phyloP scores from a whole-genome alignment of 2,113 vertebrate genomes.

The Diadophis punctatus region DNA sequence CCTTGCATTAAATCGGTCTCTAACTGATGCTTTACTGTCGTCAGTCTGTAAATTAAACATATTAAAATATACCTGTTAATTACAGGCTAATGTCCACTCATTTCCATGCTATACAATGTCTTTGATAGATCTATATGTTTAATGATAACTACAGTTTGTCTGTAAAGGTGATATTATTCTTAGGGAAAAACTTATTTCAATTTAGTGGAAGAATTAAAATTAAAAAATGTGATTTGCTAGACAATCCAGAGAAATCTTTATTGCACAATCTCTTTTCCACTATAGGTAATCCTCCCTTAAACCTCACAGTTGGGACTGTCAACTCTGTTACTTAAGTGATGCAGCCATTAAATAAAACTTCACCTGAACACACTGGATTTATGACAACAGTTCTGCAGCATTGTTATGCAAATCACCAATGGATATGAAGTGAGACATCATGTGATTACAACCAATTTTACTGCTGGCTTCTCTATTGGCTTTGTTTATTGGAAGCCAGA shows the following conservation, averaged over 20 bases:
- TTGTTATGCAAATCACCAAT: background rate
- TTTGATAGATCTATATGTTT: background rate
- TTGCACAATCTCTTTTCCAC: background rate
- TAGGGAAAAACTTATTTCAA: background rate
- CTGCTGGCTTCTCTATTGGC: background rate
- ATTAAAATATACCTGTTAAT: background rate
- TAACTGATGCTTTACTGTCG: slow-evolving; percentile 94
- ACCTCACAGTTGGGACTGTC: background rate
- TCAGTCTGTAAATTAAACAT: slow-evolving; percentile 77
- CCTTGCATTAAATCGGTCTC: slow-evolving; percentile 94
- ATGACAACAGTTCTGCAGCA: background rate
- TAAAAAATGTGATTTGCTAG: background rate
- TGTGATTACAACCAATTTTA: background rate
- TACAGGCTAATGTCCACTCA: background rate
- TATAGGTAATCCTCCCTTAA: background rate
- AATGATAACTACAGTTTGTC: background rate
- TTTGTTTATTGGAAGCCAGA: background rate
- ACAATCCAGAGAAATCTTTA: background rate
- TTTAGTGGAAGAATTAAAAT: background rate
- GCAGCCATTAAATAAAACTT: background rate
- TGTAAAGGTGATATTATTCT: background rate
- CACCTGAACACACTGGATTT: background rate
- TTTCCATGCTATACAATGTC: background rate
- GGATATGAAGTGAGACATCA: background rate
- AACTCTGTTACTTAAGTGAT: background rate